Percentiles rank a stretch among this genome's conserved stretches.
phyloP scores from a whole-genome alignment of 1,140 invertebrate species.

The Nasonia longicornis region DNA sequence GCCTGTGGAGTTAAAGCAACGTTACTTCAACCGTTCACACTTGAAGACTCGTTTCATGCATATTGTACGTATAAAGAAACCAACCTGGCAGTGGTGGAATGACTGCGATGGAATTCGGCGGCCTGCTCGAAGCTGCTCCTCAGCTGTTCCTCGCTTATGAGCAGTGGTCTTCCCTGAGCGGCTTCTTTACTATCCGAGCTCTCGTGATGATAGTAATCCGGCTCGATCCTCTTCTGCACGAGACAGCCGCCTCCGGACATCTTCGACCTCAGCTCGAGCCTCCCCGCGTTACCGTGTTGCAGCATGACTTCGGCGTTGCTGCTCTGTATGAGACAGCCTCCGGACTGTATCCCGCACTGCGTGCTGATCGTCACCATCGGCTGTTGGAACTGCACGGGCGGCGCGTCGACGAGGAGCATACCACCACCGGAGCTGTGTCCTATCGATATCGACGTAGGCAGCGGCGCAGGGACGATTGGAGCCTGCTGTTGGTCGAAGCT shows the following conservation, averaged over 20 bases:
- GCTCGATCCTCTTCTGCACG: slow-evolving; percentile 50
- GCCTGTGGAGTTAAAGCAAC: neutral
- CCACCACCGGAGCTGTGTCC: slow-evolving; percentile 5
- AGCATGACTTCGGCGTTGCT: slow-evolving; percentile 53
- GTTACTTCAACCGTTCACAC: neutral
- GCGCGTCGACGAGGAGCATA: slow-evolving; percentile 18
- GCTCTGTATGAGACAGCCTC: slow-evolving; percentile 57
- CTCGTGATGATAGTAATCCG: slow-evolving; percentile 44
- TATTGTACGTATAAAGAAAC: neutral
- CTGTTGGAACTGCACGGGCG: slow-evolving; percentile 31
- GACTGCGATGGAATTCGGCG: slow-evolving; percentile 32
- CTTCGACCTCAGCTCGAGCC: slow-evolving; percentile 58
- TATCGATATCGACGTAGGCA: slow-evolving; percentile 6
- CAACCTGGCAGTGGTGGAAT: slow-evolving; percentile 38
- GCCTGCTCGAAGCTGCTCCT: slow-evolving; percentile 39
- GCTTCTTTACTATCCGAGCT: neutral
- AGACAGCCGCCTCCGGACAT: slow-evolving; percentile 54
- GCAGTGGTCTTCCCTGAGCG: neutral
- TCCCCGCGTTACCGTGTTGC: slow-evolving; percentile 46
- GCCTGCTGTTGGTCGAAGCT: neutral
- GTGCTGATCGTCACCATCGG: slow-evolving; percentile 40
- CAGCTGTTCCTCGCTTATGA: slow-evolving; percentile 44
- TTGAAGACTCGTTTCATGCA: neutral
- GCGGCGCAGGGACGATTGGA: slow-evolving; percentile 27
- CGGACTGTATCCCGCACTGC: slow-evolving; percentile 55